Evolutionary conservation across 2,113 vertebrate species (phyloP).

Genomic region (Centropus bengalensis): DNA sequence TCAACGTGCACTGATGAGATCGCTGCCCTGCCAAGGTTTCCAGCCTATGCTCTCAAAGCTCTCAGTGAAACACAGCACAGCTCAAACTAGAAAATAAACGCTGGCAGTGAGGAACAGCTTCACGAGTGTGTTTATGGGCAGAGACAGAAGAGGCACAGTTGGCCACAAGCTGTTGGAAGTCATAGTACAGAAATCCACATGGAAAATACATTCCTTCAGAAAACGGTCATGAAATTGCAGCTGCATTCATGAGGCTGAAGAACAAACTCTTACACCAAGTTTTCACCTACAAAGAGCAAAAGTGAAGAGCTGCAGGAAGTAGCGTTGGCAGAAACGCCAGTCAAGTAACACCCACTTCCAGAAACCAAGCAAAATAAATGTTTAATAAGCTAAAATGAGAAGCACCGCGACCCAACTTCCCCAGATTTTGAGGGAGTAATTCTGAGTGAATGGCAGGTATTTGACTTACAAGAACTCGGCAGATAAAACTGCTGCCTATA

Average conservation of each 20-base stretch:
- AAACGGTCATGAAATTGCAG: not conserved
- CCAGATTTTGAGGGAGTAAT: not conserved
- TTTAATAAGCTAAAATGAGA: not conserved
- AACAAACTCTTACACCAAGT: not conserved
- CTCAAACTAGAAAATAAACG: not conserved
- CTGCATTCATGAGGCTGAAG: not conserved
- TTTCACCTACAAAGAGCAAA: not conserved
- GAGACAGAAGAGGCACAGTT: not conserved
- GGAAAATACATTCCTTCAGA: not conserved
- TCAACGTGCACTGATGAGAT: not conserved
- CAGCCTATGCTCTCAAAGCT: not conserved
- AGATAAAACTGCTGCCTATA: not conserved
- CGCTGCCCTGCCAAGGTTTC: not conserved
- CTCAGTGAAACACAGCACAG: not conserved
- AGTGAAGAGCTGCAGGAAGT: not conserved
- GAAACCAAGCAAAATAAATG: not conserved
- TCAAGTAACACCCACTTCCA: not conserved
- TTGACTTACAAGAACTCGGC: not conserved
- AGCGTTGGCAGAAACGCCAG: rapidly evolving
- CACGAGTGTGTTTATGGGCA: not conserved
- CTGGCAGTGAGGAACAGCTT: not conserved
- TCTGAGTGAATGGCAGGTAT: rapidly evolving
- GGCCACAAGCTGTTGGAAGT: not conserved
- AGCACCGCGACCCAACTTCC: not conserved
- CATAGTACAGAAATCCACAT: not conserved